Base-by-base conservation (phyloP, 2,888 invertebrate species). In the Apamea epomidion region DNA sequence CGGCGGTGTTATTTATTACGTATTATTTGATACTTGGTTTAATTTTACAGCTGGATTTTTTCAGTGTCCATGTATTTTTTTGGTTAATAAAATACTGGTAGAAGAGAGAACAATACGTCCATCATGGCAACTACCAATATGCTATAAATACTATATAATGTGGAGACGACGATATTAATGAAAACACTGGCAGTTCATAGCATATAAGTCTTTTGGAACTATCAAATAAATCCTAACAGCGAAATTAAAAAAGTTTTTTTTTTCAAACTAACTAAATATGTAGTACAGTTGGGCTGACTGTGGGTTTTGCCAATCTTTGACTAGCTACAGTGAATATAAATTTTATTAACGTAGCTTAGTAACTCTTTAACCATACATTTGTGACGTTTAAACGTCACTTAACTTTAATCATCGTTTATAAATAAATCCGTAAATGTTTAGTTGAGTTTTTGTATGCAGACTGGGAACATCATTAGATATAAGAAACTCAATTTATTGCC, bases 21-120 rank as follows among this genome's bases (percentile, higher is more conserved):
- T 58, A 51, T 82, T 58, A 67, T 77, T 67, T 80, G 65, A n/a
- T 45, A 60, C n/a, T 45, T 62, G 67, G 51, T 68, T 62, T 68
- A 45, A 60, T 82, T 62, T 37, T n/a, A 62, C 25, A 25, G 14
- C 64, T 21, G 16, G 14, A 32, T 32, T 71, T 69, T 62, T 16
- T 29, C 29, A 29, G 62, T 6, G 60, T 29, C 6, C 60, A n/a
- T 60, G 3, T n/a, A n/a, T 62, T 69, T 42, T 48, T 21, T 70
- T 29, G 5, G 8, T 32, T 70, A 51, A 4, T 4, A 25, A 25
- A 32, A 58, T 25, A 71, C 25, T 71, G 16, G 2, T 12, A 25
- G 29, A 45, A n/a, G 10, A 29, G 8, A 70, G 16, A 4, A 32
- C 21, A 51, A 70, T 21, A 48, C 8, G 8, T 25, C 5, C 8